Conservation (phyloP, 2,797 vertebrate genomes). For the Darevskia nairensis region DNA sequence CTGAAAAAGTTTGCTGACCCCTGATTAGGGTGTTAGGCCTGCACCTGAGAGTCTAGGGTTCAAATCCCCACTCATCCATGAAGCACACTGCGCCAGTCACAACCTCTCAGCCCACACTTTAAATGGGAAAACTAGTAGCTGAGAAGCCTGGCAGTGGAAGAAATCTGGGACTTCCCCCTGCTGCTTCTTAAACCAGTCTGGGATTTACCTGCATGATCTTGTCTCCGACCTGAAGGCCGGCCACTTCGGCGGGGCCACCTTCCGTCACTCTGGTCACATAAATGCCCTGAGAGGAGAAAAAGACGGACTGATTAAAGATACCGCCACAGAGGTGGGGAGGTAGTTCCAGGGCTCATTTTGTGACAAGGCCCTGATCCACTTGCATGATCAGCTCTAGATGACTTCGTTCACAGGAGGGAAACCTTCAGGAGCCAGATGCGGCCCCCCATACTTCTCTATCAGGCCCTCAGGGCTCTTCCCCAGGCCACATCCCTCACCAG, state of each 20-base stretch:
- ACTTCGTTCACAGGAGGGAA: too few relatives aligned
- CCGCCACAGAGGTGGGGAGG: neutral
- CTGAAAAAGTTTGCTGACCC: too few relatives aligned
- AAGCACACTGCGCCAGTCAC: too few relatives aligned
- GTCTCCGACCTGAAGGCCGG: constrained; percentile 91
- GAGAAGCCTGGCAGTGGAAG: neutral
- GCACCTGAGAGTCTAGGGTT: too few relatives aligned
- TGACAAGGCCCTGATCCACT: neutral
- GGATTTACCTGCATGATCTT: constrained; percentile 97
- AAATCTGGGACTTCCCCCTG: fast-evolving
- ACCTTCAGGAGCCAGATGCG: too few relatives aligned
- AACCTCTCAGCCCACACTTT: too few relatives aligned
- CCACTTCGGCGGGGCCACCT: constrained; percentile 91
- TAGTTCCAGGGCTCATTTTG: neutral
- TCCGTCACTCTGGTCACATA: constrained; percentile 94
- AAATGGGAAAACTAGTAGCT: neutral
- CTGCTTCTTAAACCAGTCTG: neutral
- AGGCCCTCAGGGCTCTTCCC: too few relatives aligned
- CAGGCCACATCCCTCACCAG: too few relatives aligned
- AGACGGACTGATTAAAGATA: too few relatives aligned
- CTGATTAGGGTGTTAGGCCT: too few relatives aligned
- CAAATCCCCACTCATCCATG: too few relatives aligned
- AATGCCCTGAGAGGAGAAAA: constrained; percentile 84
- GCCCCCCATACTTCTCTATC: too few relatives aligned
- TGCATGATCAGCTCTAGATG: neutral